Percentiles rank a stretch among this genome's conserved stretches.
phyloP scores from a whole-genome alignment of 2,888 invertebrate species.

The Sesia bembeciformis region DNA sequence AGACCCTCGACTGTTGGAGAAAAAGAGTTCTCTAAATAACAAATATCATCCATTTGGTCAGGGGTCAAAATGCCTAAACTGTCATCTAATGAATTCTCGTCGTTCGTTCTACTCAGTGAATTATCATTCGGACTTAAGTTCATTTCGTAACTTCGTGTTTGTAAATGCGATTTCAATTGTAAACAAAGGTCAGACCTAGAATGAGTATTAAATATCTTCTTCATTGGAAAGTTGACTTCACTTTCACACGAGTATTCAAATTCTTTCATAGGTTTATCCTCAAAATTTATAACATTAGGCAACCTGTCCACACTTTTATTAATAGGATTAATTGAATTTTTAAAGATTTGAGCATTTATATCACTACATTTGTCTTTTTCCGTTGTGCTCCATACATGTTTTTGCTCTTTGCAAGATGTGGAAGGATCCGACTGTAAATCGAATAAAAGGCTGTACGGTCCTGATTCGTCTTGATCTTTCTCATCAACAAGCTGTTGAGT shows the following conservation, averaged over 20 bases:
- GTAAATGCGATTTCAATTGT: slow-evolving; percentile 54
- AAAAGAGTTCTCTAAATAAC: slow-evolving; percentile 76
- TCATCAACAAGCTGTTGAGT: slow-evolving; percentile 59
- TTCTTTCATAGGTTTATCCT: slow-evolving; percentile 62
- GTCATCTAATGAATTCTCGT: slow-evolving; percentile 89
- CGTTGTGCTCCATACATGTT: slow-evolving; percentile 32
- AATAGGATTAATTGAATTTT: slow-evolving; percentile 26
- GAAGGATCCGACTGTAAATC: slow-evolving; percentile 59
- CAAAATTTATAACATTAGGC: slow-evolving; percentile 62
- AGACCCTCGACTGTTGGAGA: slow-evolving; percentile 80
- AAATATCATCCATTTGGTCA: slow-evolving; percentile 88
- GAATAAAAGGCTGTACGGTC: slow-evolving; percentile 76
- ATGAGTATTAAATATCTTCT: slow-evolving; percentile 53
- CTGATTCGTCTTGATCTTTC: slow-evolving; percentile 66
- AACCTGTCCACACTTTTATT: slow-evolving; percentile 49
- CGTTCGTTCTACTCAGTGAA: slow-evolving; percentile 68
- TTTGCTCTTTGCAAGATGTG: slow-evolving; percentile 36
- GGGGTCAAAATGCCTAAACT: slow-evolving; percentile 91
- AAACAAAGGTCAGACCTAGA: slow-evolving; percentile 64
- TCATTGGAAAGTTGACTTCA: slow-evolving; percentile 38
- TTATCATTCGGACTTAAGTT: slow-evolving; percentile 64
- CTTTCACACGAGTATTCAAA: slow-evolving; percentile 68
- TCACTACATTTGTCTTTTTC: slow-evolving; percentile 26
- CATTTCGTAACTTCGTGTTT: slow-evolving; percentile 44
- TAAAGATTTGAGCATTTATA: slow-evolving; percentile 22